A percentile compares a stretch with the other conserved stretches of the same genome.
Evolutionary conservation across 2,113 vertebrate species (phyloP).

Genomic region (Notarius quadriscutis): DNA sequence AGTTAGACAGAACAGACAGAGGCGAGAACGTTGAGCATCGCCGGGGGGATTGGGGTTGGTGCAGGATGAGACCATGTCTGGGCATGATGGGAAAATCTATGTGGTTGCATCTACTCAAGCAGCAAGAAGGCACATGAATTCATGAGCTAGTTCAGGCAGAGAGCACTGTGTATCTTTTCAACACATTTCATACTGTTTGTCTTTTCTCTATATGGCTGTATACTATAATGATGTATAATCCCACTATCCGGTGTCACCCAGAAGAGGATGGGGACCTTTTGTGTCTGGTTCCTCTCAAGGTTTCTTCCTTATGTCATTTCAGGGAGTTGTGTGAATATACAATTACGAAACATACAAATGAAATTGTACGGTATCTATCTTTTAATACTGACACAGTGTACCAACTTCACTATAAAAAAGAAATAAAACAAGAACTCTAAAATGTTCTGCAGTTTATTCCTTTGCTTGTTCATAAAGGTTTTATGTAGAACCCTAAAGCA

Average conservation of each 20-base stretch:
- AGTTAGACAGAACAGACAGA: constrained; percentile 51
- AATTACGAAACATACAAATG: neutral
- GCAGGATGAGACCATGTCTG: constrained; percentile 25
- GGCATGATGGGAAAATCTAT: constrained; percentile 47
- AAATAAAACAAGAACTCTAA: no score
- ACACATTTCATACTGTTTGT: neutral
- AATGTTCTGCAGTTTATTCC: neutral
- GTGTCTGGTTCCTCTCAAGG: neutral
- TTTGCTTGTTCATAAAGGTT: neutral
- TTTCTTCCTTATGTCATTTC: neutral
- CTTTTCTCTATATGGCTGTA: neutral
- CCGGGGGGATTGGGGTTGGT: neutral
- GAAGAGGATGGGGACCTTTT: neutral
- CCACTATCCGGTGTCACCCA: constrained; percentile 4
- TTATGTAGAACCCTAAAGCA: neutral
- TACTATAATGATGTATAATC: constrained; percentile 19
- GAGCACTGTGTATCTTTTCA: constrained; percentile 1
- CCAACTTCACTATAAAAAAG: neutral
- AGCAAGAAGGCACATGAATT: constrained; percentile 62
- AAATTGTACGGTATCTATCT: neutral
- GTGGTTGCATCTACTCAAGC: constrained; percentile 60
- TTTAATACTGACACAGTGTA: neutral
- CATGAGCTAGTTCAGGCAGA: neutral
- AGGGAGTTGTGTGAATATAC: neutral
- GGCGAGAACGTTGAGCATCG: constrained; percentile 7